Base-by-base conservation (phyloP, 2,113 vertebrate species). In the Lophius piscatorius region DNA sequence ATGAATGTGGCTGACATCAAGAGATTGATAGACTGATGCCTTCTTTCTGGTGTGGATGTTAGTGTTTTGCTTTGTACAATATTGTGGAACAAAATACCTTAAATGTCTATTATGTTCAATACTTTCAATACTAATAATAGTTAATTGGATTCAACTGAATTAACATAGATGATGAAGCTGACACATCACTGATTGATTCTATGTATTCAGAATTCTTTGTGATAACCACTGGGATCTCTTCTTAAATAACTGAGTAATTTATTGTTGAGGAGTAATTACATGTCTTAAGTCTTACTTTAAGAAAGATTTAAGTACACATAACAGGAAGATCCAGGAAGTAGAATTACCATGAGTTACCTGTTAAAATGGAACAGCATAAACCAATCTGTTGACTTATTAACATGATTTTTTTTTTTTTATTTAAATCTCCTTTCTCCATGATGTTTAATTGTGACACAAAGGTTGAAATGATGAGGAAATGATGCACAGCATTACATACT, bases 381-480 rank as follows among this genome's bases (percentile, higher is more conserved):
- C 64, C 44, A 39, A 59, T 31, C 44, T 12, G 9, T 44, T 85
- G 73, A 85, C 83, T 85, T 85, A 88, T 87, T 64, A 64, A 72
- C 65, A 44, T 62, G 78, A 69, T 64, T 71, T 51, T 46, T 70
- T 50, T 34, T 28, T 42, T 50, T 6, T 4, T 41, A 22, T 34
- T 17, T 20, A 65, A 54, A 54, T 66, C 13, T 50, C 17, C 39
- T 61, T 76, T 54, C 42, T 71, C 33, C 20, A 51, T 67, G 36
- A 68, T 68, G 55, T 63, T 22, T 60, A 58, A 73, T 54, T 36
- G 55, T 57, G 58, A 75, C 38, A 42, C 50, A 22, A 26, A 52
- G 14, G 48, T 33, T 35, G 46, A 57, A 73, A 55, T 47, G 66
- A 35, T 34, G 36, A 58, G 21, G 49, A 62, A 67, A 58, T 65